Conservation (phyloP, 2,113 vertebrate species). For the Actinemys pallida region DNA sequence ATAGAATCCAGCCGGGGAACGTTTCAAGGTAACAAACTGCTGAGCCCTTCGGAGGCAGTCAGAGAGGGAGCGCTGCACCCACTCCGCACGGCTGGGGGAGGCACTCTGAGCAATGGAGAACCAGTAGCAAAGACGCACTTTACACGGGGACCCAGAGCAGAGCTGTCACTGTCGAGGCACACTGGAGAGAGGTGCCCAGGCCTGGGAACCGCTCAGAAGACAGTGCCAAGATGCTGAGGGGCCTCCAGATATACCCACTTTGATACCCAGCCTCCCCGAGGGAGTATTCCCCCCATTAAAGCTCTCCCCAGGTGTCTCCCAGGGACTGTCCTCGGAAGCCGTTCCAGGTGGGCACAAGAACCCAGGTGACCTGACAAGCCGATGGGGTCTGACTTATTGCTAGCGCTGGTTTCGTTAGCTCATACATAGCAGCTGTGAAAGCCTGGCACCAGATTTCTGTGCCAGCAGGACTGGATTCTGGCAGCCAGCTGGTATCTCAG, state of each 20-base stretch:
- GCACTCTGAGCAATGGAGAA: not conserved
- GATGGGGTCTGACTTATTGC: not conserved
- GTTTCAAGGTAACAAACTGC: not conserved
- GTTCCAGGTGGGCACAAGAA: not conserved
- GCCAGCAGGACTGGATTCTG: not conserved
- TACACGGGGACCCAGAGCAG: not conserved
- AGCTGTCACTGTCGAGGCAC: not conserved
- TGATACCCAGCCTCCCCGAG: accelerated
- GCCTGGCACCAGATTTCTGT: not conserved
- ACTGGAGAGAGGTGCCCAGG: not conserved
- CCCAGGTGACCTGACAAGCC: not conserved
- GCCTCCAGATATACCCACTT: not conserved
- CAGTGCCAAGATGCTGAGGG: not conserved
- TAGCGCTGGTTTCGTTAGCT: not conserved
- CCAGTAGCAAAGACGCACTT: not conserved
- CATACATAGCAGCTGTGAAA: not conserved
- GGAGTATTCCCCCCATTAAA: not conserved
- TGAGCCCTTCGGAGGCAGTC: accelerated
- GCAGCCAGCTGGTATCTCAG: not conserved
- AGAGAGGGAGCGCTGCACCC: not conserved
- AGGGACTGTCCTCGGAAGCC: not conserved
- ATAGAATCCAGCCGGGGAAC: not conserved
- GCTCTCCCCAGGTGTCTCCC: not conserved
- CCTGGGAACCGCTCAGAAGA: accelerated
- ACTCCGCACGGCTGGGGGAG: not conserved